These are phyloP conservation scores for Pseudeuparius sepicola DNA, from an alignment of 2,888 invertebrate genomes.

Conservation along the genomic window DNA sequence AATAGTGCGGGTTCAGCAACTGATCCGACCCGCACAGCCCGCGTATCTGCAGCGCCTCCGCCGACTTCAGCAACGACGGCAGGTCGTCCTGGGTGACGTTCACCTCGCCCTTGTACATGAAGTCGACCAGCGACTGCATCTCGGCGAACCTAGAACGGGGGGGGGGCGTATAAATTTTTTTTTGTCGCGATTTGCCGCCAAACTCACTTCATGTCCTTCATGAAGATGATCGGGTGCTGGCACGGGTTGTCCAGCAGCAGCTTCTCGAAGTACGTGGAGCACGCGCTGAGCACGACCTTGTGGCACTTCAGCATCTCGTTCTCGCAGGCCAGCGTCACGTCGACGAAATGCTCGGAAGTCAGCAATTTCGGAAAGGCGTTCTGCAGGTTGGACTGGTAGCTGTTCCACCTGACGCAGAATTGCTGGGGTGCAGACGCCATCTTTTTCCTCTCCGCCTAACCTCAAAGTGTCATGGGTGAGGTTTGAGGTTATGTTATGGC, in stretches of 20 bases:
- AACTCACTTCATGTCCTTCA: constrained; percentile 68
- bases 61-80: constrained; percentile 70
- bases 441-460: constrained; percentile 12
- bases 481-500: too few relatives aligned
- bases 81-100: constrained; percentile 78
- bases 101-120: constrained; percentile 86
- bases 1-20: constrained; percentile 36
- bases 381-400: constrained; percentile 70
- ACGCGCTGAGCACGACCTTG: constrained; percentile 76
- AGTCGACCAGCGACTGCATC: constrained; percentile 77
- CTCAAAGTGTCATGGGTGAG: too few relatives aligned
- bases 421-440: constrained; percentile 45
- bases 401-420: constrained; percentile 73
- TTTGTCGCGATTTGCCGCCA: background rate
- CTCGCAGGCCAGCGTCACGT: constrained; percentile 82
- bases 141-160: constrained; percentile 56
- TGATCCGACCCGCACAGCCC: constrained; percentile 48
- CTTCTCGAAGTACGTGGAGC: constrained; percentile 75
- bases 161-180: background rate
- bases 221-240: constrained; percentile 75
- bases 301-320: constrained; percentile 79
- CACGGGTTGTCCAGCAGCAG: constrained; percentile 74
- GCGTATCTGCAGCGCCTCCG: constrained; percentile 73
- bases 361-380: constrained; percentile 67
- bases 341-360: constrained; percentile 74